These are phyloP conservation scores for Acromyrmex echinatior DNA, from an alignment of 1,140 invertebrate species.

Conservation along the genomic window DNA sequence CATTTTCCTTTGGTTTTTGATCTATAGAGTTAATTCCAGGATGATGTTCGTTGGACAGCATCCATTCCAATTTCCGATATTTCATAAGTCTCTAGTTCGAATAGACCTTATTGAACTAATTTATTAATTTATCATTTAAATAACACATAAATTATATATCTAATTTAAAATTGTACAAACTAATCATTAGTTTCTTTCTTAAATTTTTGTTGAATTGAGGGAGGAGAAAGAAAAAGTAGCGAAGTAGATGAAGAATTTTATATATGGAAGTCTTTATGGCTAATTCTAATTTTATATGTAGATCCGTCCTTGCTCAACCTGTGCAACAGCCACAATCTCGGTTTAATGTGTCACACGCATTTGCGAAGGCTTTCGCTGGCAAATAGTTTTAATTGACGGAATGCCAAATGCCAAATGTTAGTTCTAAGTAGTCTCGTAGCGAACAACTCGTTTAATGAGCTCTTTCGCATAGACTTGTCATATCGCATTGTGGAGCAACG, in stretches of 20 bases:
- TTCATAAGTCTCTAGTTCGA: no score
- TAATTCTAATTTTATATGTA: conserved; percentile 10
- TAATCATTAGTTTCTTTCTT: neutral
- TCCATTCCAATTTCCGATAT: no score
- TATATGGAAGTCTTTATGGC: neutral
- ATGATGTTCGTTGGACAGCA: no score
- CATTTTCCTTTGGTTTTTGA: no score
- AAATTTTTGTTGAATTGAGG: neutral
- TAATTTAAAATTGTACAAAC: neutral
- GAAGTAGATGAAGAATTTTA: neutral
- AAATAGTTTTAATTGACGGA: conserved; percentile 55
- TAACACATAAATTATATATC: neutral
- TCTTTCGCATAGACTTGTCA: neutral
- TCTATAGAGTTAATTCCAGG: no score
- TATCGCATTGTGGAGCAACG: conserved; percentile 9
- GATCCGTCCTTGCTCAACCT: conserved; percentile 16
- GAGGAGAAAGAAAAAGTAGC: neutral
- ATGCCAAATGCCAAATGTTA: conserved; percentile 58
- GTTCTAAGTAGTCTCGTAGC: conserved; percentile 42
- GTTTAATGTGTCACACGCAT: conserved; percentile 16
- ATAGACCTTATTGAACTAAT: no score
- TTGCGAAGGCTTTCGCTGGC: conserved; percentile 21
- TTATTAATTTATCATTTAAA: neutral
- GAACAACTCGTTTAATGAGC: conserved; percentile 21
- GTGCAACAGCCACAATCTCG: conserved; percentile 25